These are phyloP conservation scores for Donacobius atricapilla DNA, from an alignment of 2,113 vertebrate species.

Conservation along the genomic window DNA sequence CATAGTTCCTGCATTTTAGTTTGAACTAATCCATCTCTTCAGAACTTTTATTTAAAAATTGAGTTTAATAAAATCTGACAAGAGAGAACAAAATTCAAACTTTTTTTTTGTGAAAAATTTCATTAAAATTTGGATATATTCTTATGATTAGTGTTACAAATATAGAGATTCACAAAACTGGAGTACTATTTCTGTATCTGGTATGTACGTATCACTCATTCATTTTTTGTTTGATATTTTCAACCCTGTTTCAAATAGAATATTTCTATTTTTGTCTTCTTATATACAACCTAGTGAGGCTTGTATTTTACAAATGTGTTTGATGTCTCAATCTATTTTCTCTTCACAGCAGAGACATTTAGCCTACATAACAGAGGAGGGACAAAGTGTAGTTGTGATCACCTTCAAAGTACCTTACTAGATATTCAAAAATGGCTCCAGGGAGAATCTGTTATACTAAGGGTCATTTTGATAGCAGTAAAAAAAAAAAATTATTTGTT, in stretches of 20 bases:
- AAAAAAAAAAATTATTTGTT: not conserved
- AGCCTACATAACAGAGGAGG: not conserved
- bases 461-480: not conserved
- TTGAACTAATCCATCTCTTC: not conserved
- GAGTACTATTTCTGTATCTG: not conserved
- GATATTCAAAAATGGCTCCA: not conserved
- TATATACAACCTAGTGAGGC: not conserved
- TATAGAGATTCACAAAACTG: not conserved
- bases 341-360: not conserved
- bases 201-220: not conserved
- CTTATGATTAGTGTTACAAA: not conserved
- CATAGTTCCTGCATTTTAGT: not conserved
- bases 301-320: not conserved
- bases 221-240: not conserved
- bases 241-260: not conserved
- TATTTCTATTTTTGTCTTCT: not conserved
- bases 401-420: not conserved
- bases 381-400: constrained; percentile 1
- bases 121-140: not conserved
- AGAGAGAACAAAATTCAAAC: not conserved
- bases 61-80: not conserved
- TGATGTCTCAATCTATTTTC: constrained; percentile 21
- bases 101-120: not conserved
- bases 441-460: not conserved
- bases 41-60: not conserved